Percentiles rank a stretch among this genome's conserved stretches.
phyloP scores from a whole-genome alignment of 2,113 vertebrate genomes.

The Aphyosemion australe region DNA sequence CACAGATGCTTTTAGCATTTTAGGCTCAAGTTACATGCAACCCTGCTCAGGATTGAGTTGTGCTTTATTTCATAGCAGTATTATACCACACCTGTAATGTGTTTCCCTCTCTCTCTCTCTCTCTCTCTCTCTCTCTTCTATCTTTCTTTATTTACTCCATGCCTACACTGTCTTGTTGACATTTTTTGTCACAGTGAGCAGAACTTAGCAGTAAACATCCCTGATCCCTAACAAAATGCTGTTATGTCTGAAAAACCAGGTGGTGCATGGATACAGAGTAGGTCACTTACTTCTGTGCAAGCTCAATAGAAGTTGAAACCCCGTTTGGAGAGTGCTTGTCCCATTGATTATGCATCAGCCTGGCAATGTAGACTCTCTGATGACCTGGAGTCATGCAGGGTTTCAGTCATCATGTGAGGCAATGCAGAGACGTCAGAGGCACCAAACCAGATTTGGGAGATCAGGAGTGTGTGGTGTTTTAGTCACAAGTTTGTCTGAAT shows the following conservation, averaged over 20 bases:
- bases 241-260: constrained; percentile 20
- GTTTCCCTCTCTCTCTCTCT: no score
- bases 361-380: constrained; percentile 50
- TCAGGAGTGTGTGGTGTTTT: constrained; percentile 39
- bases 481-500: constrained; percentile 55
- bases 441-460: constrained; percentile 24
- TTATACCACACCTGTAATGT: no score
- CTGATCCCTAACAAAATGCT: constrained; percentile 31
- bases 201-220: constrained; percentile 40
- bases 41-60: no score
- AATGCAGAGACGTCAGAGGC: neutral
- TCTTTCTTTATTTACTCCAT: no score
- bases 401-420: constrained; percentile 25
- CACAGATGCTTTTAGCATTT: no score
- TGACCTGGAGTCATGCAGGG: constrained; percentile 34
- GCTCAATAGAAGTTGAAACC: constrained; percentile 66
- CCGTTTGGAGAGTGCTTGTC: constrained; percentile 67
- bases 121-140: no score
- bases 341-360: constrained; percentile 71
- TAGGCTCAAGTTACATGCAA: no score
- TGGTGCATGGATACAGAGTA: constrained; percentile 19
- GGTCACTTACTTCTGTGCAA: constrained; percentile 39
- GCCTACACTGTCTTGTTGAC: constrained; percentile 29
- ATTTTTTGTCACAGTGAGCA: constrained; percentile 26
- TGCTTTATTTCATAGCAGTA: no score